phyloP scores from a whole-genome alignment of 2,797 vertebrate genomes.

The Danio kyathit region DNA sequence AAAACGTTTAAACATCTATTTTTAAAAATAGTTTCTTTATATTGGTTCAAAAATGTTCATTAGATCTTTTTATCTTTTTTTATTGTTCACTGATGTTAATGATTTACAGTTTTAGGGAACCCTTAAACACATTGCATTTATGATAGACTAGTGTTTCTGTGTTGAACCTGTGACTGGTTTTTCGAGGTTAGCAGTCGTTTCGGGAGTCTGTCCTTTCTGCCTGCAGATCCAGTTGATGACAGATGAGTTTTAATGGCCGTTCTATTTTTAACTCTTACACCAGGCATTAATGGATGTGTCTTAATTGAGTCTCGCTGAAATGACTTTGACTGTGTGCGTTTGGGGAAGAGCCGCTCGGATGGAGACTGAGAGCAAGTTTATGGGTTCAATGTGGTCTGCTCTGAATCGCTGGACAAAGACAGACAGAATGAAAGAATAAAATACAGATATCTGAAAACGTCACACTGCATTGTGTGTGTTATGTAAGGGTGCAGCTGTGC shows the following conservation, averaged over 20 bases:
- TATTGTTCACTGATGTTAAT: no score
- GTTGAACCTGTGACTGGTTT: slow-evolving; percentile 6
- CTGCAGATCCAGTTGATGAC: slow-evolving; percentile 12
- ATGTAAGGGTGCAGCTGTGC: slow-evolving; percentile 51
- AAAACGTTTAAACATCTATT: no score
- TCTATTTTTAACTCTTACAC: slow-evolving; percentile 44
- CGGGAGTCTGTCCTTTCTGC: slow-evolving; percentile 13
- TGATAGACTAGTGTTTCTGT: background rate
- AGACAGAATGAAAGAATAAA: slow-evolving; percentile 4
- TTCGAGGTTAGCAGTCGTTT: slow-evolving; percentile 4
- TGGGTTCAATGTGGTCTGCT: background rate
- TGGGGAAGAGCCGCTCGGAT: slow-evolving; percentile 7
- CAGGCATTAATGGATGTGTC: slow-evolving; percentile 46
- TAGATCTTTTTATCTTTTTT: no score
- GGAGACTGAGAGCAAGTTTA: background rate
- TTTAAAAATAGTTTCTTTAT: no score
- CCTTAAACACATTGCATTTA: background rate
- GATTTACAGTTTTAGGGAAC: no score
- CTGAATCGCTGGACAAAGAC: slow-evolving; percentile 10
- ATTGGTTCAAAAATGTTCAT: no score
- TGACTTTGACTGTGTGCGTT: slow-evolving; percentile 2
- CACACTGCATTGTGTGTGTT: slow-evolving; percentile 32
- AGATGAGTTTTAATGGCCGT: slow-evolving; percentile 10
- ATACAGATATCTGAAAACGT: slow-evolving; percentile 16
- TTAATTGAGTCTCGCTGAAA: slow-evolving; percentile 48